A percentile compares a stretch with the other conserved stretches of the same genome.
phyloP scores from a whole-genome alignment of 53 echinoderm and acorn worm genomes.

The Apostichopus leukothele region DNA sequence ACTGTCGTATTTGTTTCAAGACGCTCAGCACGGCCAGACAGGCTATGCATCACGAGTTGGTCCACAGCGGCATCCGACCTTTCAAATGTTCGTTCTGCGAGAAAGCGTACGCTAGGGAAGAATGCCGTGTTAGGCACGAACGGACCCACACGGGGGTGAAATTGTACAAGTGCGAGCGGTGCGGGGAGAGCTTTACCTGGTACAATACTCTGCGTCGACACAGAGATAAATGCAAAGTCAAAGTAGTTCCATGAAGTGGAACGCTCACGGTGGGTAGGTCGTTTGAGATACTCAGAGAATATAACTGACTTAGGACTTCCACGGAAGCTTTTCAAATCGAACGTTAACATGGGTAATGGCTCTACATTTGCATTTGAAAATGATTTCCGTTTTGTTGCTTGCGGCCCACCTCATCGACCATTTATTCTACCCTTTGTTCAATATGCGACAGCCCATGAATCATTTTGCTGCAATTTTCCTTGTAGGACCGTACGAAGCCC shows the following conservation, averaged over 20 bases:
- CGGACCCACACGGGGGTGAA: slow-evolving; percentile 29
- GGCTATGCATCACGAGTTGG: slow-evolving; percentile 36
- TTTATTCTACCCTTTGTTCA: no score
- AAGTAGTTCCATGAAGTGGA: no score
- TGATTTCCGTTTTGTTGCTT: no score
- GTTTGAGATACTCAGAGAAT: no score
- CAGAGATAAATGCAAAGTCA: slow-evolving; percentile 7
- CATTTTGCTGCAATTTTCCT: slow-evolving; percentile 25
- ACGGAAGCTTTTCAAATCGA: no score
- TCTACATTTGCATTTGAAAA: no score
- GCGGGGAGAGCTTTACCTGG: slow-evolving; percentile 24
- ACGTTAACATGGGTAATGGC: no score
- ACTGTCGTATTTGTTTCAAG: slow-evolving; percentile 41
- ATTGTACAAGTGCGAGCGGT: slow-evolving; percentile 21
- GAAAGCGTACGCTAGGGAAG: slow-evolving; percentile 25
- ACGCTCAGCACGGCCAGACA: slow-evolving; percentile 25
- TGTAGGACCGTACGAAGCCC: slow-evolving; percentile 5
- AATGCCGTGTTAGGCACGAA: slow-evolving; percentile 33
- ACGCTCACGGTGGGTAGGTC: no score
- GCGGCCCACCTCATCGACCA: no score
- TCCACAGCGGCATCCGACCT: slow-evolving; percentile 28
- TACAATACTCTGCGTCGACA: slow-evolving; percentile 21
- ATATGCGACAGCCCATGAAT: slow-evolving; percentile 10
- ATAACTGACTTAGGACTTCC: no score
- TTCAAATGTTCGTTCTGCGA: slow-evolving; percentile 34